These are phyloP conservation scores for Mormyrus iriodes DNA, from an alignment of 2,113 vertebrate species.

Conservation along the genomic window DNA sequence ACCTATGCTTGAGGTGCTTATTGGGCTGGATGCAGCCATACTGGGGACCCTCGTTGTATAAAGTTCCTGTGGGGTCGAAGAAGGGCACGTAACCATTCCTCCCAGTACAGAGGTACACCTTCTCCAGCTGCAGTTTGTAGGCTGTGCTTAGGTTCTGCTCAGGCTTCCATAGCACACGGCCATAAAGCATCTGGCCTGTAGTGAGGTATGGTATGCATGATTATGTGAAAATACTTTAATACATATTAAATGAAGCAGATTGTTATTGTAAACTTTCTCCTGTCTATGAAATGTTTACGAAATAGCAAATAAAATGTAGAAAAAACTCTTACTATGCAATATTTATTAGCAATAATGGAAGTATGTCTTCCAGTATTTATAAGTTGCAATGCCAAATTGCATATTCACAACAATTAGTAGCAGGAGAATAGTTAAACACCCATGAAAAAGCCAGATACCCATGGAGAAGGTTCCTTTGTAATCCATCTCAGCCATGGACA, in stretches of 20 bases:
- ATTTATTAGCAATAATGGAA: neutral
- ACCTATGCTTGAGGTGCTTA: slow-evolving; percentile 88
- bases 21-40: slow-evolving; percentile 96
- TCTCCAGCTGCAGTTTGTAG: slow-evolving; percentile 91
- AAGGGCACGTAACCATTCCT: slow-evolving; percentile 90
- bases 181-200: slow-evolving; percentile 85
- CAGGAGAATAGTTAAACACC: neutral
- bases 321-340: neutral
- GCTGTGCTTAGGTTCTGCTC: slow-evolving; percentile 89
- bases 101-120: slow-evolving; percentile 93
- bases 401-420: neutral
- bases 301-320: neutral
- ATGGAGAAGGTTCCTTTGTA: slow-evolving; percentile 97
- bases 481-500: slow-evolving; percentile 94
- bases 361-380: neutral
- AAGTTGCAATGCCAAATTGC: neutral
- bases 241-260: neutral
- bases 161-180: slow-evolving; percentile 89
- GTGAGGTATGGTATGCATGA: slow-evolving; percentile 21
- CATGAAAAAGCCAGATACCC: slow-evolving; percentile 57
- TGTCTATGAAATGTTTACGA: neutral
- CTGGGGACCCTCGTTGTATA: slow-evolving; percentile 93
- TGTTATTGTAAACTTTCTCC: neutral
- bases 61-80: slow-evolving; percentile 89
- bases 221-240: neutral